Evolutionary conservation across 2,113 vertebrate genomes (phyloP), one percentile per base, ranked within the genome.

Genomic region (Poicephalus meyeri): DNA sequence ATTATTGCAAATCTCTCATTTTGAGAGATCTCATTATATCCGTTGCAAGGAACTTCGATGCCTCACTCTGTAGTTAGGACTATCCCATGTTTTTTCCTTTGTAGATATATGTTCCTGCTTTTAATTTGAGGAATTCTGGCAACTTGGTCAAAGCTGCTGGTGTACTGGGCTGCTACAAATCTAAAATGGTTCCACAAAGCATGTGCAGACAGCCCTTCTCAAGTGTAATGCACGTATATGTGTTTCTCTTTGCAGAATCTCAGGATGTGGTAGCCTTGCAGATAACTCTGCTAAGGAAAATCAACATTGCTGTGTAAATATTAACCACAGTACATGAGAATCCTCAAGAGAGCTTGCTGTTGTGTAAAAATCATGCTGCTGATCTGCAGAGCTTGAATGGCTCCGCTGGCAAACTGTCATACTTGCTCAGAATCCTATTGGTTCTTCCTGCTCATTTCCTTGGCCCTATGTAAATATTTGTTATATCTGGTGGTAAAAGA

Each of bases 381-480:
- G 65, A 5, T 41, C 10, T 29, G 64, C 21, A 33, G 46, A 17
- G 58, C 69, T 66, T 0, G 0, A 21, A 16, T 19, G 68, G 39
- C 69, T 35, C 21, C 4, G 1, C 56, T 58, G 64, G 21, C 39
- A 47, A 58, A 31, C 1, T 3, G 64, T 44, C 37, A 2, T 4
- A 5, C 11, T 24, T 1, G 0, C 5, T 33, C 26, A 52, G 76
- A 58, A 44, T 11, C 31, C n/a, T 7, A 15, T 20, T 52, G 39
- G 28, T 15, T 33, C 60, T 58, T 56, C 16, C 21, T 18, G 13
- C 21, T 33, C 16, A 8, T 53, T 66, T 42, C 13, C 82, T 29
- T 25, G 24, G 23, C 39, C n/a, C 26, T 7, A 0, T 10, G 55
- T 10, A 14, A 37, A 26, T 25, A 5, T 7, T 39, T 61, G 24